Base-by-base conservation (phyloP, 2,797 vertebrate genomes). In the Catharus ustulatus region DNA sequence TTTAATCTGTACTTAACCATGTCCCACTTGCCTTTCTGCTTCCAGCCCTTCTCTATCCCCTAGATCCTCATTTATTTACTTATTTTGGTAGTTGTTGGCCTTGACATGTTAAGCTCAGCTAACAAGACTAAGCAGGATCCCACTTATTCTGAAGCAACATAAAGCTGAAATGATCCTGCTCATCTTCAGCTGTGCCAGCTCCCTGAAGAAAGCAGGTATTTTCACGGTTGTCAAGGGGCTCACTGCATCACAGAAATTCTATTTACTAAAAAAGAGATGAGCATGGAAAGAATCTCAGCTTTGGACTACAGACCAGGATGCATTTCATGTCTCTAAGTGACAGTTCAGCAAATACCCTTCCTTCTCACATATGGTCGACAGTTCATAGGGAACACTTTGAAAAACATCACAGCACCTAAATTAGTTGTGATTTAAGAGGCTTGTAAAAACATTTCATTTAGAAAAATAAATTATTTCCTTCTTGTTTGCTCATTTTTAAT, bases 21-120 rank as follows among this genome's bases (percentile, higher is more conserved):
- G 36, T 66, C 59, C 67, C 61, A 79, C 83, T 91, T 93, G 57
- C 38, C 61, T 52, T 87, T 68, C 78, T 78, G 59, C 51, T 86
- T 87, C 63, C 54, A 92, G 62, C 5, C 40, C n/a, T 84, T 79
- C 75, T 86, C 81, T 27, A 71, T 78, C 58, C 62, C 48, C 46
- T 75, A 87, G 46, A 89, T 84, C 30, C 48, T 82, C 42, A 79
- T 79, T 75, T 84, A 87, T 93, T 87, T 87, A 69, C 72, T 91
- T 91, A 59, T 83, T 92, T 82, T 52, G 71, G 71, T 71, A 26
- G 46, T 58, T 63, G 63, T 22, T 85, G 72, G 84, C 79, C 49
- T 52, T 63, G 77, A 68, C 7, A 7, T 13, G 52, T 38, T 72
- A 89, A 84, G 78, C 75, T 77, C 64, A 85, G 72, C 66, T 74